Conservation (phyloP, 2,888 invertebrate species). For the Ctena decussata region DNA sequence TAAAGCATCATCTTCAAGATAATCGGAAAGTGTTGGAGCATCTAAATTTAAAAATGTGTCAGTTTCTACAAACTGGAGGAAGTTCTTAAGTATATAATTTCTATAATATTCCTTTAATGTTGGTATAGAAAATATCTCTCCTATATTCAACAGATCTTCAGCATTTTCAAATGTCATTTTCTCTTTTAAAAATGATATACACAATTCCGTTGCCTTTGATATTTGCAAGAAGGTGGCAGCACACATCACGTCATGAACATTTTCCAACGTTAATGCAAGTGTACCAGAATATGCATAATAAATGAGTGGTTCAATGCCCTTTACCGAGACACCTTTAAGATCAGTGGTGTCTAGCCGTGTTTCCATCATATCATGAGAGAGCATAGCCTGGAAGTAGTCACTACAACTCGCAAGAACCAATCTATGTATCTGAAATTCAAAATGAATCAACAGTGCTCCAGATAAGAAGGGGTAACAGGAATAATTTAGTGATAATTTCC, state of each 20-base stretch:
- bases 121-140: slow-evolving; percentile 68
- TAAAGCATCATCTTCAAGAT: slow-evolving; percentile 67
- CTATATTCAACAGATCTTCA: slow-evolving; percentile 65
- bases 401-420: slow-evolving; percentile 69
- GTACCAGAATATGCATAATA: slow-evolving; percentile 64
- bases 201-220: slow-evolving; percentile 59
- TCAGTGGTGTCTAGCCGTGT: slow-evolving; percentile 63
- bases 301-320: slow-evolving; percentile 63
- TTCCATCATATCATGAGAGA: slow-evolving; percentile 72
- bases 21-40: slow-evolving; percentile 63
- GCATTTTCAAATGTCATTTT: slow-evolving; percentile 73
- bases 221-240: slow-evolving; percentile 71
- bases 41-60: slow-evolving; percentile 69
- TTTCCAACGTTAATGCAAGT: slow-evolving; percentile 57
- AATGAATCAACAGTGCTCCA: too few relatives aligned
- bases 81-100: slow-evolving; percentile 68
- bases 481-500: too few relatives aligned
- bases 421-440: slow-evolving; percentile 60
- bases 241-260: slow-evolving; percentile 64
- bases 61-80: slow-evolving; percentile 67
- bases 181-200: slow-evolving; percentile 64
- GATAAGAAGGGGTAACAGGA: too few relatives aligned
- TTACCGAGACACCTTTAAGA: slow-evolving; percentile 56
- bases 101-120: slow-evolving; percentile 64
- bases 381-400: slow-evolving; percentile 70